Conservation (phyloP, 2,888 invertebrate genomes). For the Buathra laborator region DNA sequence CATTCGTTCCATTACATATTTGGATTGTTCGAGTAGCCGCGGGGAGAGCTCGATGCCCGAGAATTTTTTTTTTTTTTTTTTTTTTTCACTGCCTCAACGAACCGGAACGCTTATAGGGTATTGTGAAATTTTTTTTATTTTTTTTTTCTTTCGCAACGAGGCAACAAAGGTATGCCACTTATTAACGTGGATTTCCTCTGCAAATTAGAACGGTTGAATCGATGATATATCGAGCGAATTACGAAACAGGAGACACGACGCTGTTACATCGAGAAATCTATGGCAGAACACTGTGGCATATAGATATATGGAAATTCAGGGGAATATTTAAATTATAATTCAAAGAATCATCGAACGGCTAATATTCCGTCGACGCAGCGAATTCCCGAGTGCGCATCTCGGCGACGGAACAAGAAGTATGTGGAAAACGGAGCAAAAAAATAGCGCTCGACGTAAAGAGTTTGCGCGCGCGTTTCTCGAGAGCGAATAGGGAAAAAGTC, state of each 20-base stretch:
- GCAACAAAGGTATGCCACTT: neutral
- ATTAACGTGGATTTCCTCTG: neutral
- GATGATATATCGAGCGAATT: neutral
- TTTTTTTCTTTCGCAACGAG: neutral
- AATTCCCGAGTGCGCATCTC: slow-evolving; percentile 34
- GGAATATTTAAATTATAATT: slow-evolving; percentile 56
- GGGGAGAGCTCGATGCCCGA: slow-evolving; percentile 41
- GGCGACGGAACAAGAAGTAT: slow-evolving; percentile 13
- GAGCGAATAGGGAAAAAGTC: slow-evolving; percentile 62
- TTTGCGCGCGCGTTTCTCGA: slow-evolving; percentile 32
- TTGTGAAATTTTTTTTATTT: neutral
- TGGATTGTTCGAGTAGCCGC: neutral
- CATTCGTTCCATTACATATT: neutral
- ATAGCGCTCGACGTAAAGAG: slow-evolving; percentile 35
- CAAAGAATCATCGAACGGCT: slow-evolving; percentile 51
- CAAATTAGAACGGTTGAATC: neutral
- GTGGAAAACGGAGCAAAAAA: slow-evolving; percentile 35
- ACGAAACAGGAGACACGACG: neutral
- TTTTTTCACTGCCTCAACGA: neutral
- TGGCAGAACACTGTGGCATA: neutral
- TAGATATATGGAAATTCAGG: neutral
- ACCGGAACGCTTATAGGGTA: neutral
- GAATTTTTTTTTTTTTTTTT: slow-evolving; percentile 27
- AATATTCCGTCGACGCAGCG: slow-evolving; percentile 56
- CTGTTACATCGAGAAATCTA: neutral